Base-by-base conservation (phyloP, 2,113 vertebrate genomes). In the Eptesicus fuscus region DNA sequence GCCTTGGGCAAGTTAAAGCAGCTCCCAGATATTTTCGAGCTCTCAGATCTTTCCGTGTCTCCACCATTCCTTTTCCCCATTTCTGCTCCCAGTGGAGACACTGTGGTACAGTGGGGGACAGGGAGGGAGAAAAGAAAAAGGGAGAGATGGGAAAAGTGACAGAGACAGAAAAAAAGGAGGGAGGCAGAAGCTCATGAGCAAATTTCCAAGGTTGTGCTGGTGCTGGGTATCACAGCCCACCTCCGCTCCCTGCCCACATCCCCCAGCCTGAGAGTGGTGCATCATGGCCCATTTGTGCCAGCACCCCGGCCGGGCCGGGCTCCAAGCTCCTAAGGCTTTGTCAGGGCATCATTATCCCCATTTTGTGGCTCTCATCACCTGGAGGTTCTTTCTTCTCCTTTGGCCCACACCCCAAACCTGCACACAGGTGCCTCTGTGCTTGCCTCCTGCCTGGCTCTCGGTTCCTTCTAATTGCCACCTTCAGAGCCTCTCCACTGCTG, bases 291-390 rank as follows among this genome's bases (percentile, higher is more conserved):
- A 23, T 18, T 35, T 35, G 37, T 63, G 93, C 93, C 80, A 84
- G 67, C 53, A 74, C 61, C 83, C 47, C 47, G 44, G 35, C 74
- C 9, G 5, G 87, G 95, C 83, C 80, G 51, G 56, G 49, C 83
- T 94, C 93, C 93, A 93, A 88, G 69, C 18, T 4, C 71, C 71
- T 32, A 35, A 53, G 49, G 44, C 63, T 74, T 95, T 76, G 92
- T 93, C 95, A 95, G 92, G 91, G 76, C 86, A 83, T 95, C 91
- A 96, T 96, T 96, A 97, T 40, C 76, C 89, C 87, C n/a, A 56
- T 88, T 87, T 86, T 87, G 32, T 69, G 84, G 65, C 53, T 67
- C 73, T 71, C 5, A 9, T 88, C 96, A 96, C 93, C 97, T 92
- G 95, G 71, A 89, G 69, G 42, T 47, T 95, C 89, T 96, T 92